phyloP scores from a whole-genome alignment of 1,140 invertebrate genomes.

The Anastrepha obliqua region DNA sequence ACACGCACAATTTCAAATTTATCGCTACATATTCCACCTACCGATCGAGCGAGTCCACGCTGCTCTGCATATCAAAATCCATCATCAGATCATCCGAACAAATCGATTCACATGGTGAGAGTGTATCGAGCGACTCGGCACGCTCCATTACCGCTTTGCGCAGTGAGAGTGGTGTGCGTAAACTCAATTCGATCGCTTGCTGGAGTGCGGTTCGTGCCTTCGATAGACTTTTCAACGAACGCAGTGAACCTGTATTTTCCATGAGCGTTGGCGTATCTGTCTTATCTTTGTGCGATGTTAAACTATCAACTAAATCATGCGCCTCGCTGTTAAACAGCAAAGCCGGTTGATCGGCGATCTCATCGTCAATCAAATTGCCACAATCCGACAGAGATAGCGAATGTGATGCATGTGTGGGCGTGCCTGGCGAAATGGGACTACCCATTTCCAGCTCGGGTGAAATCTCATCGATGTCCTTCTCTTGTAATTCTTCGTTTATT shows the following conservation, averaged over 20 bases:
- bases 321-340: slow-evolving; percentile 81
- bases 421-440: slow-evolving; percentile 80
- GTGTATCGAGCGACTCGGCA: slow-evolving; percentile 82
- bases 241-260: slow-evolving; percentile 67
- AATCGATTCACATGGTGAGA: slow-evolving; percentile 86
- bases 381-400: slow-evolving; percentile 83
- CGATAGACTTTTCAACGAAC: slow-evolving; percentile 69
- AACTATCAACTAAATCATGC: slow-evolving; percentile 59
- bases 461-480: slow-evolving; percentile 72
- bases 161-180: slow-evolving; percentile 69
- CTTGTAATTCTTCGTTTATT: slow-evolving; percentile 69
- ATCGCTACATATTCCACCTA: slow-evolving; percentile 66
- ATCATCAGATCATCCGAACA: slow-evolving; percentile 89
- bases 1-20: not conserved
- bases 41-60: slow-evolving; percentile 82
- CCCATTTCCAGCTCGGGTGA: slow-evolving; percentile 68
- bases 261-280: slow-evolving; percentile 71
- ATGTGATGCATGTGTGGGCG: slow-evolving; percentile 85
- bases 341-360: slow-evolving; percentile 92
- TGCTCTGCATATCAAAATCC: slow-evolving; percentile 86
- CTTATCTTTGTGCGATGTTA: slow-evolving; percentile 48
- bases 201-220: slow-evolving; percentile 69
- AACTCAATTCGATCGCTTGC: slow-evolving; percentile 72
- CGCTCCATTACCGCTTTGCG: slow-evolving; percentile 74
- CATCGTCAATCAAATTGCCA: slow-evolving; percentile 88